Evolutionary conservation across 2,797 vertebrate genomes (phyloP).

Genomic region (Pangasius sanitwongsei): DNA sequence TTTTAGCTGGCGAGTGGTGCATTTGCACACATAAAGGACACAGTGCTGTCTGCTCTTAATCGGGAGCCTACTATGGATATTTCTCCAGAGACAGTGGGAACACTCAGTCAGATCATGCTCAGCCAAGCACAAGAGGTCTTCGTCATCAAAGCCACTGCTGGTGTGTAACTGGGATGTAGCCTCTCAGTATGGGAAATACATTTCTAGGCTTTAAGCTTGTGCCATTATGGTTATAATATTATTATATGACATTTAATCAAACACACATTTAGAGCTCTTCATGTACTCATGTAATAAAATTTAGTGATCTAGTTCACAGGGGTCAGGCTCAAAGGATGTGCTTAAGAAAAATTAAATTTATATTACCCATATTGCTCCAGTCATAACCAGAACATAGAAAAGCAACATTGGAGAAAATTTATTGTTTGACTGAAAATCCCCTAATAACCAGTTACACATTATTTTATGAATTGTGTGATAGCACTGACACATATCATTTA

Average conservation of each 20-base stretch:
- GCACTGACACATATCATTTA: neutral
- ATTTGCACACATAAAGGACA: conserved; percentile 97
- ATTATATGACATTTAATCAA: neutral
- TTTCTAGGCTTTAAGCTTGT: neutral
- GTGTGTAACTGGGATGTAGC: conserved; percentile 55
- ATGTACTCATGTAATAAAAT: neutral
- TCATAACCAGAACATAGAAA: neutral
- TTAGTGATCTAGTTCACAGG: neutral
- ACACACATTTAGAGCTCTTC: neutral
- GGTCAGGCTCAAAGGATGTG: neutral
- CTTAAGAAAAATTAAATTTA: neutral
- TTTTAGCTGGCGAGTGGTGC: conserved; percentile 92
- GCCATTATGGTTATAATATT: neutral
- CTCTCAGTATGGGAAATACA: neutral
- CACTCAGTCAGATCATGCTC: conserved; percentile 95
- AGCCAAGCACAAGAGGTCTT: conserved; percentile 99
- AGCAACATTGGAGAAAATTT: neutral
- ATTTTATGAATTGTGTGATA: neutral
- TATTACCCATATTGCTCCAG: neutral
- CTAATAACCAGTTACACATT: neutral
- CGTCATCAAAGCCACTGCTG: conserved; percentile 95
- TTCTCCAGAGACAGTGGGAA: conserved; percentile 93
- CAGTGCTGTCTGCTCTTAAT: conserved; percentile 90
- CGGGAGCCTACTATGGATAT: conserved; percentile 97
- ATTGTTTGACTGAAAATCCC: neutral